Conservation (phyloP, 2,113 vertebrate genomes). For the Oncorhynchus tshawytscha region DNA sequence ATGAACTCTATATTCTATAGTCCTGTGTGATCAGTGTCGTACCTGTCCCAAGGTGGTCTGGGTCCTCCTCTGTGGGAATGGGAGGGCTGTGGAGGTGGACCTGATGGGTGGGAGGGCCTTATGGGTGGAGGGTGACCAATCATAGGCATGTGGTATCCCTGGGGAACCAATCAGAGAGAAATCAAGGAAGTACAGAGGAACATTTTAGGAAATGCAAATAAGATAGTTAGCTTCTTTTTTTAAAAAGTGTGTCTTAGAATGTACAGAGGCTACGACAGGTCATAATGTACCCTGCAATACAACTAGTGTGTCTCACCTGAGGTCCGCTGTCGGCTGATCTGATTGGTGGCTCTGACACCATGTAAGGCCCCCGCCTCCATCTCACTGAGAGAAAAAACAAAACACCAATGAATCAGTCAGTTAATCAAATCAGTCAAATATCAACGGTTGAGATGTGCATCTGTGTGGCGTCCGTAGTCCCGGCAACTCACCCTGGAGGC, state of each 20-base stretch:
- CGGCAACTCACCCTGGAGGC: constrained; percentile 50
- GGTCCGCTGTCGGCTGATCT: constrained; percentile 26
- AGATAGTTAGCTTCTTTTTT: too few relatives aligned
- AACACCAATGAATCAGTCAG: background rate
- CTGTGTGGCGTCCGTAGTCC: background rate
- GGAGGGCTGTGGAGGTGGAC: constrained; percentile 49
- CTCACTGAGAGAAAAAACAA: constrained; percentile 40
- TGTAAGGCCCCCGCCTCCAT: constrained; percentile 40
- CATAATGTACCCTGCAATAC: background rate
- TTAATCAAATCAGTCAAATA: background rate
- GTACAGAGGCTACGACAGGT: background rate
- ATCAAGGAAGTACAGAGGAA: background rate
- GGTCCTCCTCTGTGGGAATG: constrained; percentile 53
- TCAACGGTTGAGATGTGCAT: background rate
- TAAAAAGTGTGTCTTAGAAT: background rate
- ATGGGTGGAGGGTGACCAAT: constrained; percentile 78
- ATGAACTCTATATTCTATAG: too few relatives aligned
- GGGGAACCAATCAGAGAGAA: constrained; percentile 9
- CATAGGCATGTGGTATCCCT: constrained; percentile 86
- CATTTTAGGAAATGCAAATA: background rate
- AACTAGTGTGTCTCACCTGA: background rate
- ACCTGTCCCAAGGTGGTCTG: constrained; percentile 65
- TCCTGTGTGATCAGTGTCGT: background rate
- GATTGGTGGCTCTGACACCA: constrained; percentile 27
- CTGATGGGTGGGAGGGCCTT: constrained; percentile 58